Evolutionary conservation across 2,113 vertebrate species (phyloP).

Genomic region (Bostrychus sinensis): DNA sequence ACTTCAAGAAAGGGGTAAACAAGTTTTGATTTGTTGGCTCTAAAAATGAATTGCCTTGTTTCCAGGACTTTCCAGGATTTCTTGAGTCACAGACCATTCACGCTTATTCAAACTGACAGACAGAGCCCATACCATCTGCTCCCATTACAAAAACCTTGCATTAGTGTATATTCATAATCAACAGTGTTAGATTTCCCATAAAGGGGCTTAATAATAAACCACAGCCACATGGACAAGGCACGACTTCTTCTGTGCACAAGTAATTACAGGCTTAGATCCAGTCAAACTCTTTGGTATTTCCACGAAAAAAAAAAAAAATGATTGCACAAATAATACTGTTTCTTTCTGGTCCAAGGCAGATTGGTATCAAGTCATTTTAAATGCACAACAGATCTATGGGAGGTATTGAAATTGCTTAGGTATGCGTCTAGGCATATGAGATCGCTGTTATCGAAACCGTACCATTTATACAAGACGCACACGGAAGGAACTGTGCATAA

Average conservation of each 20-base stretch:
- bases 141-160: slow-evolving; percentile 37
- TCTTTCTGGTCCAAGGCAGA: slow-evolving; percentile 55
- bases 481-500: slow-evolving; percentile 67
- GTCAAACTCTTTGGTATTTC: slow-evolving; percentile 53
- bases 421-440: slow-evolving; percentile 34
- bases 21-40: slow-evolving; percentile 1
- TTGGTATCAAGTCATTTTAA: slow-evolving; percentile 66
- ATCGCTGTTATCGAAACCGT: slow-evolving; percentile 63
- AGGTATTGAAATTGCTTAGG: slow-evolving; percentile 66
- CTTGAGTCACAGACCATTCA: slow-evolving; percentile 23
- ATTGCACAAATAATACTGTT: slow-evolving; percentile 53
- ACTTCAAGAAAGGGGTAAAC: too few relatives aligned
- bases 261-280: slow-evolving; percentile 48
- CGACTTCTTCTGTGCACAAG: slow-evolving; percentile 40
- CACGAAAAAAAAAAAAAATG: slow-evolving; percentile 26
- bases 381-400: slow-evolving; percentile 63
- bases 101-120: slow-evolving; percentile 17
- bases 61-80: slow-evolving; percentile 58
- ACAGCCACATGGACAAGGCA: slow-evolving; percentile 40
- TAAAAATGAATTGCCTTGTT: slow-evolving; percentile 31
- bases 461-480: slow-evolving; percentile 62
- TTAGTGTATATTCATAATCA: slow-evolving; percentile 41
- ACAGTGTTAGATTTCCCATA: slow-evolving; percentile 58
- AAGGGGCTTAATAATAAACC: slow-evolving; percentile 57
- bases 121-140: slow-evolving; percentile 19